Base-by-base conservation (phyloP, 2,888 invertebrate genomes). In the Leucophora obtusa region DNA sequence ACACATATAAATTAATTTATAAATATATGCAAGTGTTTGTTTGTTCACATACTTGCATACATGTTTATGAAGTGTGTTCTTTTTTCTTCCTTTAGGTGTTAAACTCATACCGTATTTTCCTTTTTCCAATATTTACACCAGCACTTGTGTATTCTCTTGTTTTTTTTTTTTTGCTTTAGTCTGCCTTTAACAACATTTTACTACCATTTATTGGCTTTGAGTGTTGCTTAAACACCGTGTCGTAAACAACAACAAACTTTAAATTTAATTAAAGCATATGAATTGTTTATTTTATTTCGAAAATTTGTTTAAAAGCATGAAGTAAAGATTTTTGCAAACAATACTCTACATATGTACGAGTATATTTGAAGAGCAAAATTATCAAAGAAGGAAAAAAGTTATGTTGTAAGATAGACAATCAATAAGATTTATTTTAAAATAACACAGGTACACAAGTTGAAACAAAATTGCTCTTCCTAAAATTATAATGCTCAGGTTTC, bases 261-360 rank as follows among this genome's bases (percentile, higher is more conserved):
- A 59, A 76, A 70, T 43, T 76, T 70, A 70, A 76, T 76, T 76
- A 65, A 76, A 65, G 33, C 51, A 33, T 0, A 8, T 75, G 58
- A 2, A 15, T 38, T 21, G 14, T 63, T 65, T 47, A 11, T 21
- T 59, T 38, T 35, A 53, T 21, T 59, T 53, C 11, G 11, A 63
- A 24, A 51, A 58, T 63, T 21, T 21, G n/a, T 15, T 28, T 28
- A 51, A 69, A 54, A 33, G 18, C 28, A 54, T 47, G 5, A 28
- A 18, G 54, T 17, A 62, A 65, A 60, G 28, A 59, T 43, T 33
- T 54, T 38, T 15, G 15, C n/a, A 47, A 47, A n/a, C 43, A 47
- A 47, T 47, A 14, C 11, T 28, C 28, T 28, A 28, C 7, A 28
- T 7, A 28, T n/a, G n/a, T n/a, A n/a, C n/a, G n/a, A 21, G 21